Conservation (phyloP, 2,888 invertebrate species). For the Mesodorylaimus sp. region DNA sequence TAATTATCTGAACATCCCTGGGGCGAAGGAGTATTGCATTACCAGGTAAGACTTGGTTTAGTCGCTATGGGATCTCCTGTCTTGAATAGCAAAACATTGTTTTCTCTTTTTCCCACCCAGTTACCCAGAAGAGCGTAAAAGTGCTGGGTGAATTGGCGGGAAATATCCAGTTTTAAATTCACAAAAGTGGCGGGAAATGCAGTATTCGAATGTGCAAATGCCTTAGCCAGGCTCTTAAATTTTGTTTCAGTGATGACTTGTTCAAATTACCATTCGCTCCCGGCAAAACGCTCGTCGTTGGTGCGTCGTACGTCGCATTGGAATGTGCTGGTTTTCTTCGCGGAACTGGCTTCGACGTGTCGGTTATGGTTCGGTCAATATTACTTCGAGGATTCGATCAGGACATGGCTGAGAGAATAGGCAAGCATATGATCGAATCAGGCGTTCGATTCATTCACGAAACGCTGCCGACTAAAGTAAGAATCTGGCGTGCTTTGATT, state of each 20-base stretch:
- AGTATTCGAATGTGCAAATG: no score
- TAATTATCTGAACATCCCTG: slow-evolving; percentile 36
- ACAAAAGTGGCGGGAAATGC: no score
- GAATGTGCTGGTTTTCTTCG: slow-evolving; percentile 43
- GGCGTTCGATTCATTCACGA: slow-evolving; percentile 37
- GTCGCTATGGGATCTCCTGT: no score
- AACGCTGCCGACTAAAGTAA: slow-evolving; percentile 34
- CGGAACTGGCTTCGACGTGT: slow-evolving; percentile 35
- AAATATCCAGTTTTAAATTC: no score
- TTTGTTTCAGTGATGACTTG: slow-evolving; percentile 43
- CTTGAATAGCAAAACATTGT: no score
- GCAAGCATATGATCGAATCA: slow-evolving; percentile 36
- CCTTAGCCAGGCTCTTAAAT: no score
- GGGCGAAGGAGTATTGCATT: slow-evolving; percentile 38
- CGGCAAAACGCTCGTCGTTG: slow-evolving; percentile 42
- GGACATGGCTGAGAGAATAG: slow-evolving; percentile 41
- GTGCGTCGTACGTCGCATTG: slow-evolving; percentile 43
- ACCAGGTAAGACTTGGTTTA: slow-evolving; percentile 33
- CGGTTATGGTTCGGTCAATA: slow-evolving; percentile 40
- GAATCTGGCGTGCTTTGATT: no score
- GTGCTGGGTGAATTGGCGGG: no score
- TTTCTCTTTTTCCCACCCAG: no score
- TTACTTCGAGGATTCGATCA: slow-evolving; percentile 43
- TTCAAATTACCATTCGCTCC: slow-evolving; percentile 38
- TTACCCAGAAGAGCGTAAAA: no score